Percentiles rank a stretch among this genome's conserved stretches.
Conservation (phyloP, 2,888 invertebrate species). For the Cerastoderma edule region DNA sequence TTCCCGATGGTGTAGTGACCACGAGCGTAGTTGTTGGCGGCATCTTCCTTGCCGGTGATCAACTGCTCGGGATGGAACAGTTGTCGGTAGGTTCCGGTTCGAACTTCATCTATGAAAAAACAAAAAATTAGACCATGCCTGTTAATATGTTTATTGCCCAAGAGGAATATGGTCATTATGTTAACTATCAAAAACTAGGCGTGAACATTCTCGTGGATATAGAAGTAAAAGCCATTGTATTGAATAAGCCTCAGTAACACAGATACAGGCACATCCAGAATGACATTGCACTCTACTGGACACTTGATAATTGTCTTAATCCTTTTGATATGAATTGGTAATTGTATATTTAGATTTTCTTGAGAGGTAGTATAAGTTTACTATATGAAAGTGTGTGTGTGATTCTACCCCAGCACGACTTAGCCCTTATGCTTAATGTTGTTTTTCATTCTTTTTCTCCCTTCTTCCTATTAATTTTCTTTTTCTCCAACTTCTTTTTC, state of each 20-base stretch:
- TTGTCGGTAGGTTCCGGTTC: slow-evolving; percentile 11
- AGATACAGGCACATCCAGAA: background rate
- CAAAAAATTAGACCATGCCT: background rate
- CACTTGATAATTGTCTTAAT: too few relatives aligned
- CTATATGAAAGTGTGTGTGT: too few relatives aligned
- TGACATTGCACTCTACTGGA: too few relatives aligned
- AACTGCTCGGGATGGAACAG: too few relatives aligned
- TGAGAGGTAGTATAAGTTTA: too few relatives aligned
- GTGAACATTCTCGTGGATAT: background rate
- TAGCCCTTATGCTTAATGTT: too few relatives aligned
- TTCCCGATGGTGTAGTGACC: slow-evolving; percentile 25
- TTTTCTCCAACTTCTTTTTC: too few relatives aligned
- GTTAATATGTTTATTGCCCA: background rate
- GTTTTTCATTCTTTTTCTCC: too few relatives aligned
- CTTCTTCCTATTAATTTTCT: too few relatives aligned
- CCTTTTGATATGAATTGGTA: too few relatives aligned
- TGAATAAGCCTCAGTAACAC: background rate
- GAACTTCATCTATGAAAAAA: slow-evolving; percentile 10
- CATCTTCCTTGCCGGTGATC: slow-evolving; percentile 21
- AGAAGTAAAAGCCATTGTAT: background rate
- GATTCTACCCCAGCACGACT: too few relatives aligned
- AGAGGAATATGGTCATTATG: background rate
- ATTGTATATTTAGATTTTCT: too few relatives aligned
- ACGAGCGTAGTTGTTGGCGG: slow-evolving; percentile 25
- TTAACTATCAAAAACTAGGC: background rate